Evolutionary conservation across 2,797 vertebrate species (phyloP).

Genomic region (Paramormyrops hopkinsi): DNA sequence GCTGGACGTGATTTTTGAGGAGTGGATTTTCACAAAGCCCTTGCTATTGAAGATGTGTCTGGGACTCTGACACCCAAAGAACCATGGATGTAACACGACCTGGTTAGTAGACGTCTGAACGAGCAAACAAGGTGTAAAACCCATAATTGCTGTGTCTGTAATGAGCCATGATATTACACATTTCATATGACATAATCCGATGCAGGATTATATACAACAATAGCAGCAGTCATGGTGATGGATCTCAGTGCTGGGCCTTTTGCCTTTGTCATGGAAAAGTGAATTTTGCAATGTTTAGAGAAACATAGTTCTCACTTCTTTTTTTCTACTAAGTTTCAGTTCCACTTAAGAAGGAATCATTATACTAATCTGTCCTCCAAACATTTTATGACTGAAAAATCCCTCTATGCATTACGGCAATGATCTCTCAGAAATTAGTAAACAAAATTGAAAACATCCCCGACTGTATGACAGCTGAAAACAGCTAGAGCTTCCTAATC

Average conservation of each 20-base stretch:
- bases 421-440: background rate
- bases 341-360: background rate
- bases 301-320: background rate
- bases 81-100: conserved; percentile 85
- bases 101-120: conserved; percentile 92
- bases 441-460: background rate
- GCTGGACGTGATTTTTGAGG: conserved; percentile 75
- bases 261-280: background rate
- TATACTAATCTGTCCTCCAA: conserved; percentile 6
- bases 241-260: conserved; percentile 26
- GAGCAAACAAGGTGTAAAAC: conserved; percentile 1
- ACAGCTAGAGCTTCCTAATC: background rate
- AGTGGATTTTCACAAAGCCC: conserved; percentile 95
- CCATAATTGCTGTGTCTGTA: conserved; percentile 31
- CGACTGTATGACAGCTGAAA: background rate
- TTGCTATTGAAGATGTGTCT: conserved; percentile 87
- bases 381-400: background rate
- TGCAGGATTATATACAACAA: conserved; percentile 17
- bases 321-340: background rate
- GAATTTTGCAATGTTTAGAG: conserved; percentile 26
- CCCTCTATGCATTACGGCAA: background rate
- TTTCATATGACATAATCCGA: background rate
- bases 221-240: conserved; percentile 3
- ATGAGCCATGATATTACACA: conserved; percentile 34
- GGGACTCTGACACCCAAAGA: conserved; percentile 91